Conservation (phyloP, 2,888 invertebrate species). For the Phengaris arion region DNA sequence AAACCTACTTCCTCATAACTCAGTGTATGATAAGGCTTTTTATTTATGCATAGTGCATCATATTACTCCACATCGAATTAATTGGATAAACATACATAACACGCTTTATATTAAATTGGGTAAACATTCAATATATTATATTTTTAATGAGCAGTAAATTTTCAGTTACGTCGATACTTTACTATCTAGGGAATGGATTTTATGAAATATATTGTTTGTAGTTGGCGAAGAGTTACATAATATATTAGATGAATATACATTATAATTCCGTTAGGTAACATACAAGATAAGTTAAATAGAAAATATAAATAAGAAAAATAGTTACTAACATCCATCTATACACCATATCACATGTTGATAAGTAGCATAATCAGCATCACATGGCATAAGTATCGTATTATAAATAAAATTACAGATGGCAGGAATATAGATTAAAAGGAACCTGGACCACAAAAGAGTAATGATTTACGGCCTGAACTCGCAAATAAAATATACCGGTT, state of each 20-base stretch:
- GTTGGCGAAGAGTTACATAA: no score
- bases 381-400: not conserved
- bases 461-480: conserved; percentile 25
- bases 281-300: no score
- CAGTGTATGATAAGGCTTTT: conserved; percentile 18
- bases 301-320: no score
- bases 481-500: conserved; percentile 28
- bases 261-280: no score
- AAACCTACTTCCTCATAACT: not conserved
- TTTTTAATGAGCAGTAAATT: conserved; percentile 21
- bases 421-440: conserved; percentile 22
- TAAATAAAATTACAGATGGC: conserved; percentile 16
- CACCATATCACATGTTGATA: not conserved
- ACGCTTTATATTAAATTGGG: conserved; percentile 23
- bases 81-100: conserved; percentile 19
- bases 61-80: conserved; percentile 20
- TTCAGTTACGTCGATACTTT: conserved; percentile 4
- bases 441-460: conserved; percentile 18
- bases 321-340: not conserved
- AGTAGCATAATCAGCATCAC: not conserved
- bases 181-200: not conserved
- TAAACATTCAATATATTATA: conserved; percentile 23
- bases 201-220: not conserved
- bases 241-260: no score
- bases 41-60: conserved; percentile 22